phyloP scores from a whole-genome alignment of 1,140 invertebrate genomes.

The Trichoplusia ni region DNA sequence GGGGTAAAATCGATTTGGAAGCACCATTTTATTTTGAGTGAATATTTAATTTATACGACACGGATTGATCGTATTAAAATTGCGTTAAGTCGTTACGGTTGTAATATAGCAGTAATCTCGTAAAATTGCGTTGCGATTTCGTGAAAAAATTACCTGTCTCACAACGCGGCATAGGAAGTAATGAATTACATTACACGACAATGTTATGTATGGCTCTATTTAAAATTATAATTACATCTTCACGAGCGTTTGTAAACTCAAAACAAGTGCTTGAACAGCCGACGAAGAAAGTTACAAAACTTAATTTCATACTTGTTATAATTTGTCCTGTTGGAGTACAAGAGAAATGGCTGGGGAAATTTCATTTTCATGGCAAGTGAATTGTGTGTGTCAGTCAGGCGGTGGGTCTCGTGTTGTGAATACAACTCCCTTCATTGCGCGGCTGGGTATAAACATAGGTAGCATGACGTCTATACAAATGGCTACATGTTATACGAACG shows the following conservation, averaged over 20 bases:
- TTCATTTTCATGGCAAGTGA: slow-evolving; percentile 26
- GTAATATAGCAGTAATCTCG: no score
- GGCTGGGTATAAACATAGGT: background rate
- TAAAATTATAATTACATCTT: slow-evolving; percentile 30
- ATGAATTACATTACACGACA: slow-evolving; percentile 15
- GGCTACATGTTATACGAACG: background rate
- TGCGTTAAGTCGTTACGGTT: background rate
- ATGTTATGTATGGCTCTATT: slow-evolving; percentile 10
- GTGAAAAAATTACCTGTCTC: slow-evolving; percentile 16
- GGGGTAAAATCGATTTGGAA: no score
- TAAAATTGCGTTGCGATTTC: no score
- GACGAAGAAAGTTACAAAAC: slow-evolving; percentile 23
- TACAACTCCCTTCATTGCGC: slow-evolving; percentile 28
- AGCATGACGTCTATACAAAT: background rate
- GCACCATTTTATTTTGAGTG: slow-evolving; percentile 6
- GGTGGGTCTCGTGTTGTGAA: slow-evolving; percentile 16
- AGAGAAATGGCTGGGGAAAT: slow-evolving; percentile 28
- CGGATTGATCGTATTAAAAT: slow-evolving; percentile 12
- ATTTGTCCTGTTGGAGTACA: slow-evolving; percentile 23
- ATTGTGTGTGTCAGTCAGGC: slow-evolving; percentile 22
- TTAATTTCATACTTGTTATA: slow-evolving; percentile 31
- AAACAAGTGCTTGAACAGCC: background rate
- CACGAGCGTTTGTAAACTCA: slow-evolving; percentile 17
- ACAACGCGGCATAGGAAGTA: slow-evolving; percentile 4
- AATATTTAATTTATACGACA: slow-evolving; percentile 13